A percentile compares a stretch with the other conserved stretches of the same genome.
phyloP scores from a whole-genome alignment of 2,797 vertebrate genomes.

The Zenarchopterus dispar region DNA sequence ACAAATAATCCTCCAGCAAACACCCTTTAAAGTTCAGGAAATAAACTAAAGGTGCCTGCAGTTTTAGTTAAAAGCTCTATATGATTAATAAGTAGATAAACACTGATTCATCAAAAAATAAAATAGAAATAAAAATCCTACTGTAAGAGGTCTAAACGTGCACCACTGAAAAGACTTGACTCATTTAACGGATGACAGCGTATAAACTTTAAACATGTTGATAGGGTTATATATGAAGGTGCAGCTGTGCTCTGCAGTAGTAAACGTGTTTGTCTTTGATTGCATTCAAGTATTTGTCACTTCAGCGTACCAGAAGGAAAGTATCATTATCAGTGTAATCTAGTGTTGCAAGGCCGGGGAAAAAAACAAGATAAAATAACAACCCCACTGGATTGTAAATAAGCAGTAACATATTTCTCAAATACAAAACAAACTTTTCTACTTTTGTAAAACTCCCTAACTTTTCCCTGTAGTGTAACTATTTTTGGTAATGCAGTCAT shows the following conservation, averaged over 20 bases:
- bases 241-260: slow-evolving; percentile 41
- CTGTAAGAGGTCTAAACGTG: slow-evolving; percentile 1
- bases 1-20: slow-evolving; percentile 10
- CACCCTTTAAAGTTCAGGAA: neutral
- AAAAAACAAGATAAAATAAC: slow-evolving; percentile 16
- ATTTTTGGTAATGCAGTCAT: slow-evolving; percentile 8
- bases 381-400: slow-evolving; percentile 29
- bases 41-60: neutral
- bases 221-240: slow-evolving; percentile 40
- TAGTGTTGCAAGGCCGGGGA: slow-evolving; percentile 7
- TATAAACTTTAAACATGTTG: neutral
- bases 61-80: slow-evolving; percentile 10
- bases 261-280: slow-evolving; percentile 59
- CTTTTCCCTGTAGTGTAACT: slow-evolving; percentile 39
- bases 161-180: slow-evolving; percentile 1
- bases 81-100: slow-evolving; percentile 3
- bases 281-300: slow-evolving; percentile 49
- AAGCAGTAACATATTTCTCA: slow-evolving; percentile 39
- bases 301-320: slow-evolving; percentile 30
- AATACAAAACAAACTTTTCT: slow-evolving; percentile 23
- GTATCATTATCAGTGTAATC: slow-evolving; percentile 21
- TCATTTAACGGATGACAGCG: slow-evolving; percentile 5
- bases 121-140: slow-evolving; percentile 12
- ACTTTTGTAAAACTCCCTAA: slow-evolving; percentile 20
- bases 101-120: neutral